Evolutionary conservation across 2,888 invertebrate genomes (phyloP).

Genomic region (Muscina levida): DNA sequence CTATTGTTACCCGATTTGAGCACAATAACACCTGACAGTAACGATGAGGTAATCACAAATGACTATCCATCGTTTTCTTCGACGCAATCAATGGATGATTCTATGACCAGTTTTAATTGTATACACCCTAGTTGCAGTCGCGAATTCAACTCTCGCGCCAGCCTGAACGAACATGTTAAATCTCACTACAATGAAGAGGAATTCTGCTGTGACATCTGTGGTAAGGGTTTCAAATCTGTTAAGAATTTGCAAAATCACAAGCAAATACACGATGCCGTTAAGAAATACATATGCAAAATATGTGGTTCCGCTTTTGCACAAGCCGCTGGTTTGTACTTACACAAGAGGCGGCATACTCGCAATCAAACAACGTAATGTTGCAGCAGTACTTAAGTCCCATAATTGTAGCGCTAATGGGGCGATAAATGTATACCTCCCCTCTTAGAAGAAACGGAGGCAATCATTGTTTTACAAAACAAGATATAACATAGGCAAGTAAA

Average conservation of each 20-base stretch:
- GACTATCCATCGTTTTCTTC: conserved; percentile 47
- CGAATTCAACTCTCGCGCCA: conserved; percentile 72
- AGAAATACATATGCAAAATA: conserved; percentile 77
- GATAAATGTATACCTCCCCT: too few relatives aligned
- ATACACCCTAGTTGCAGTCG: conserved; percentile 74
- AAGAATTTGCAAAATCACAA: conserved; percentile 78
- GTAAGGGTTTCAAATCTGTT: conserved; percentile 76
- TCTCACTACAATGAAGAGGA: conserved; percentile 75
- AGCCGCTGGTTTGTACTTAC: conserved; percentile 77
- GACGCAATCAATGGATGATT: conserved; percentile 52
- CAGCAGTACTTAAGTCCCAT: conserved; percentile 36
- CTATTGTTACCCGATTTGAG: conserved; percentile 71
- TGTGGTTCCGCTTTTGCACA: conserved; percentile 78
- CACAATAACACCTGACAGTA: conserved; percentile 58
- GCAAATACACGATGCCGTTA: conserved; percentile 77
- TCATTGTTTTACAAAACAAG: neutral
- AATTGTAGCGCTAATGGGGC: neutral
- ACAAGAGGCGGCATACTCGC: conserved; percentile 76
- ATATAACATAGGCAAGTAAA: neutral
- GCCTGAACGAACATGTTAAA: conserved; percentile 73
- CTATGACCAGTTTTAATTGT: conserved; percentile 69
- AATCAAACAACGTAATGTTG: conserved; percentile 53
- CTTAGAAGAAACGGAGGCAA: neutral
- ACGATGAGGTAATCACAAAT: conserved; percentile 54
- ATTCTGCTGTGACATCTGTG: conserved; percentile 75